Evolutionary conservation across 2,797 vertebrate species (phyloP), one percentile per base, ranked within the genome.

Genomic region (Phrynocephalus forsythii): DNA sequence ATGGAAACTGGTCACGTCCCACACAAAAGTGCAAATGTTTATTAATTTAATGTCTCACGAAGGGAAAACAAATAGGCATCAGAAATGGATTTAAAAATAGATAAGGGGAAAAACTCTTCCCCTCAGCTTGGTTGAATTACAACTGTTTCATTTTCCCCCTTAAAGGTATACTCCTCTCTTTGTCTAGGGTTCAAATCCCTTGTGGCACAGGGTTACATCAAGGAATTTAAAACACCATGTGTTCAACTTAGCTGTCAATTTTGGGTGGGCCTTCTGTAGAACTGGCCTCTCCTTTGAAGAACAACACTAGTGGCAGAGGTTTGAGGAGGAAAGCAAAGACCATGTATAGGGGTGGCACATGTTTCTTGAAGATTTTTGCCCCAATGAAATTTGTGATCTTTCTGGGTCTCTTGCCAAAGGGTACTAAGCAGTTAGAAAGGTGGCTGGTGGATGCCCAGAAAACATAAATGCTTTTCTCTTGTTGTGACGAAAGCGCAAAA

Each of bases 21-120:
- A 69, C 69, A 80, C 78, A 79, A 50, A 63, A 88, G 69, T 20
- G 48, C 22, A 78, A 66, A 73, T n/a, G 83, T 68, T 67, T 85
- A 88, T 85, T 75, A 87, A 87, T 87, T 82, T 76, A 56, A 81
- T 30, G 5, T 38, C 48, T 82, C 24, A 15, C 60, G 52, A 30
- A n/a, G 16, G 52, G 44, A 80, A 24, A 80, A 48, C 20, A 44
- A 63, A 50, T 38, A 28, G 60, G 33, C 30, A 52, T 20, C 79
- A 82, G 44, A 76, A 82, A 87, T 33, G n/a, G 60, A 87, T 38
- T 44, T 69, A 71, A 76, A 33, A 48, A 76, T 11, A 52, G 56
- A 33, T 5, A 33, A 87, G 48, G n/a, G 9, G 1, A 80, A 86
- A 78, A 60, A 6, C 10, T 56, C 4, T 71, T 52, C 60, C 8